Evolutionary conservation across 2,113 vertebrate genomes (phyloP).

Genomic region (Rattus rattus): DNA sequence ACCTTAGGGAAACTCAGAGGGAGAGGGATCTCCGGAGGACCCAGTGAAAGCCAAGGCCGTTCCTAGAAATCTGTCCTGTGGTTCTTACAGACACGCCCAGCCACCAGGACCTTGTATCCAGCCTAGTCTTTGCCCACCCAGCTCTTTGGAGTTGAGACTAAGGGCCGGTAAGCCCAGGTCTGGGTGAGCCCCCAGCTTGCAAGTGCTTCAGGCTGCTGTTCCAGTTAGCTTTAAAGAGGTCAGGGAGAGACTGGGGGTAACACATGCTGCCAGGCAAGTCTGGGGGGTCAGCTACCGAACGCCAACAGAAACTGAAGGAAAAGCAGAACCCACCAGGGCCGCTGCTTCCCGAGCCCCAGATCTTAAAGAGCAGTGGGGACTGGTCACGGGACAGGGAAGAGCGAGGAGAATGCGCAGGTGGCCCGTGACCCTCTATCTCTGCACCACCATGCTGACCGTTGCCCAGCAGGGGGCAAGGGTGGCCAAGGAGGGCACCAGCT

Average conservation of each 20-base stretch:
- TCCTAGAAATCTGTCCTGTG: background rate
- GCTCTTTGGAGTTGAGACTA: background rate
- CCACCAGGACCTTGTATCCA: no score
- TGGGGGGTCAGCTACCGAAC: conserved; percentile 70
- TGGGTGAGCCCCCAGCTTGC: background rate
- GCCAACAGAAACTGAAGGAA: conserved; percentile 71
- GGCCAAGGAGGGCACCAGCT: background rate
- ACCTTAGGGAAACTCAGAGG: background rate
- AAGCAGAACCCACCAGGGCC: background rate
- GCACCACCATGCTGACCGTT: background rate
- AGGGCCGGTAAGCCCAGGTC: background rate
- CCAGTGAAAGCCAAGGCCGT: background rate
- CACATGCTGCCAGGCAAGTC: conserved; percentile 79
- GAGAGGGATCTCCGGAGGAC: background rate
- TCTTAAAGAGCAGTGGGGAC: conserved; percentile 71
- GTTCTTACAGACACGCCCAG: background rate
- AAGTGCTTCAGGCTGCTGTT: conserved; percentile 58
- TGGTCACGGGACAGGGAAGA: conserved; percentile 20
- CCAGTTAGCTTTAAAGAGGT: conserved; percentile 80
- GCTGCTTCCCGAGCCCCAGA: background rate
- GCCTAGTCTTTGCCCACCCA: no score
- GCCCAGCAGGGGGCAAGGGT: background rate
- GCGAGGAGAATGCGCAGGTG: background rate
- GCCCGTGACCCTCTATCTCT: background rate
- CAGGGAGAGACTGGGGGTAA: conserved; percentile 71